Percentiles rank a stretch among this genome's conserved stretches.
phyloP scores from a whole-genome alignment of 2,797 vertebrate species.

The Molossus molossus region DNA sequence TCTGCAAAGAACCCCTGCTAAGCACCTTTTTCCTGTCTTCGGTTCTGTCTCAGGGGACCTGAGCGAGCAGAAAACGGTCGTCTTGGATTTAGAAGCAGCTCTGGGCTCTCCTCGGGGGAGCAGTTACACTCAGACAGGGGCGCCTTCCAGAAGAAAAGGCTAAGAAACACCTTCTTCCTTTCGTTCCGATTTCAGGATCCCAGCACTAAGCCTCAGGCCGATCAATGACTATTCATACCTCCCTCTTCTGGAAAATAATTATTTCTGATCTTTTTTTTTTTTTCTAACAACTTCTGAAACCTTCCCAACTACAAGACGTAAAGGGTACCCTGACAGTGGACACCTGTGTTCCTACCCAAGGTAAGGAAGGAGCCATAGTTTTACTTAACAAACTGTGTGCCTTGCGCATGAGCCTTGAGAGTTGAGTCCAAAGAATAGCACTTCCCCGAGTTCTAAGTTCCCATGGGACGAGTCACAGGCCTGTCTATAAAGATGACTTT shows the following conservation, averaged over 20 bases:
- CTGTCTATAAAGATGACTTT: neutral
- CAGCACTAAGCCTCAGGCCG: neutral
- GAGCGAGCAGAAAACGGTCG: conserved; percentile 65
- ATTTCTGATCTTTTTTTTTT: conserved; percentile 2
- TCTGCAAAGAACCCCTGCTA: conserved; percentile 40
- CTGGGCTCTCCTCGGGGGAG: neutral
- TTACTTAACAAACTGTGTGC: conserved; percentile 23
- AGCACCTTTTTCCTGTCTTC: conserved; percentile 46
- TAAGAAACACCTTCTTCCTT: conserved; percentile 1
- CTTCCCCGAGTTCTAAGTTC: conserved; percentile 20
- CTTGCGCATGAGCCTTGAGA: neutral
- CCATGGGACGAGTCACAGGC: neutral
- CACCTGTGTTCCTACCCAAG: neutral
- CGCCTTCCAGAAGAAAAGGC: conserved; percentile 6
- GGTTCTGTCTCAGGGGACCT: conserved; percentile 18
- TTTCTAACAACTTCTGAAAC: neutral
- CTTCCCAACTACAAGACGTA: neutral
- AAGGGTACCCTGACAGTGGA: neutral
- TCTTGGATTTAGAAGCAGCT: conserved; percentile 64
- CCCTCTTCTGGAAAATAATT: conserved; percentile 29
- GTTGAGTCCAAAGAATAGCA: conserved; percentile 39
- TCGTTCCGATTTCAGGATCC: neutral
- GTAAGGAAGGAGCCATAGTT: neutral
- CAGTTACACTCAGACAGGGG: neutral
- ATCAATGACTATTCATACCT: neutral